Evolutionary conservation across 2,888 invertebrate species (phyloP), one percentile per base, ranked within the genome.

Genomic region (Drosophila peninsularis): DNA sequence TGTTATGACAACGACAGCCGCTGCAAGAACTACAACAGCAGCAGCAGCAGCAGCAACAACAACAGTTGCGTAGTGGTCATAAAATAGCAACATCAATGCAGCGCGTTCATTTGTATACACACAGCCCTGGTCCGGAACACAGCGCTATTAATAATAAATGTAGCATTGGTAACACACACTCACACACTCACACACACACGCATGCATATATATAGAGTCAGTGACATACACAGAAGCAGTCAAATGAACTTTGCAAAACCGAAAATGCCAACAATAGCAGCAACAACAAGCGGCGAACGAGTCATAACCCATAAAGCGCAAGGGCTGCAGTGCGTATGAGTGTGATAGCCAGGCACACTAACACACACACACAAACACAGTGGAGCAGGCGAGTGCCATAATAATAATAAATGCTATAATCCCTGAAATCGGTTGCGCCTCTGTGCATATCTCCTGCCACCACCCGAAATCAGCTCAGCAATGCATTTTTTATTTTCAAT

Each of bases 131-230:
- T 61, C 89, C 89, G 89, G 82, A 88, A 88, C 78, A 79, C 80
- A 87, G 75, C 63, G 82, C 80, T 78, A 89, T 90, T 90, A 88
- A 89, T 88, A 88, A 90, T 90, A 89, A 90, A 90, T 90, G 90
- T 78, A 65, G 78, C 88, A 78, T 58, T 78, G 73, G 69, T 61
- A 56, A 27, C 62, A 56, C 71, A 68, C 52, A 60, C 49, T 62
- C 47, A 45, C 37, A 44, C 56, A 60, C 45, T 53, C 68, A 66
- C 41, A 41, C 37, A 52, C 50, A 60, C 21, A 57, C 30, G 24
- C 32, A 41, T 32, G 60, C 32, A 41, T 37, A 62, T 27, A 44
- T n/a, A 56, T 27, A 41, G 30, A 41, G 54, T 44, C 49, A 65
- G 66, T 62, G 57, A 69, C 62, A 79, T 52, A 60, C 47, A 68